Percentiles rank a stretch among this genome's conserved stretches.
Evolutionary conservation across 2,797 vertebrate genomes (phyloP).

Genomic region (Lagodon rhomboides): DNA sequence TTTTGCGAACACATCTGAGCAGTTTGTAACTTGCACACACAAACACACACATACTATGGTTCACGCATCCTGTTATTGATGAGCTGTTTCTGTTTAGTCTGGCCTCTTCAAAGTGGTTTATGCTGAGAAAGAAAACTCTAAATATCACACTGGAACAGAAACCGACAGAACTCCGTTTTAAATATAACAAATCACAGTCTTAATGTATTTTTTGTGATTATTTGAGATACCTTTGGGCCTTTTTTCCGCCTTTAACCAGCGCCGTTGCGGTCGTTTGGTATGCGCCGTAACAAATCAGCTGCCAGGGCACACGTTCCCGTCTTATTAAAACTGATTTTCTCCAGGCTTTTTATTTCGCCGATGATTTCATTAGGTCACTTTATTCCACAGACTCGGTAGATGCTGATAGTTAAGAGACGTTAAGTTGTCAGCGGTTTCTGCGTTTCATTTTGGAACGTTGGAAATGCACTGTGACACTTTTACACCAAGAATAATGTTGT

Average conservation of each 20-base stretch:
- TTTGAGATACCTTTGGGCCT: no score
- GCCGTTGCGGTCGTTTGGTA: no score
- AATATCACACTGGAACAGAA: not conserved
- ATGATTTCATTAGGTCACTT: conserved; percentile 31
- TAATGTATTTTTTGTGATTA: no score
- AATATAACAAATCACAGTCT: not conserved
- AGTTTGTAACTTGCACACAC: not conserved
- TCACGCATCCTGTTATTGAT: conserved; percentile 42
- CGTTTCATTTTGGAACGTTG: conserved; percentile 42
- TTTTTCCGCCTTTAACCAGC: no score
- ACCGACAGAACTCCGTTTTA: not conserved
- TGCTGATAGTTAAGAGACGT: conserved; percentile 13
- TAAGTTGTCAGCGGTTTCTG: conserved; percentile 30
- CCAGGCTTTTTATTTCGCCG: not conserved
- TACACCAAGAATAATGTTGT: conserved; percentile 56
- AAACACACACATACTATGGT: not conserved
- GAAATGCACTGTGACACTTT: conserved; percentile 44
- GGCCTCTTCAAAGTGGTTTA: not conserved
- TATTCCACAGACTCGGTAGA: not conserved
- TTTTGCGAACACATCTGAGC: not conserved
- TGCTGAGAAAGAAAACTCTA: not conserved
- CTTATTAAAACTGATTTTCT: not conserved
- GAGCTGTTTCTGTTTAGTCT: conserved; percentile 51
- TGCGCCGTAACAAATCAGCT: no score
- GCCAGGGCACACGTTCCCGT: not conserved